Evolutionary conservation across 2,113 vertebrate species (phyloP).

Genomic region (Rhinogobius similis): DNA sequence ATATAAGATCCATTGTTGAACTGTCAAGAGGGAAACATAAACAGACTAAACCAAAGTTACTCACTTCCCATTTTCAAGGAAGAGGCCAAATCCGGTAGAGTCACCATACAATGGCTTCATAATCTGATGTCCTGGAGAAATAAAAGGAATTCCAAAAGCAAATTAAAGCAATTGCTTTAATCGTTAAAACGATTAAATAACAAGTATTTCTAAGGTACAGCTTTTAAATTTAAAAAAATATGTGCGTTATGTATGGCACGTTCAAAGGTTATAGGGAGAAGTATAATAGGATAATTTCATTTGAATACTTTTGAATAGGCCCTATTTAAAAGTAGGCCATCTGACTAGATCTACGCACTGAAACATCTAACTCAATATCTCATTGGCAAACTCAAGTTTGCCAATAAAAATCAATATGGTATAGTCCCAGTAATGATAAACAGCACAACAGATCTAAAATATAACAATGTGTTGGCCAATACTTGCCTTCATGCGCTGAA

Average conservation of each 20-base stretch:
- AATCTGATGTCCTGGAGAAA: not conserved
- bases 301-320: too few relatives aligned
- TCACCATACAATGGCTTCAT: not conserved
- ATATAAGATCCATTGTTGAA: conserved; percentile 1
- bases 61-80: conserved; percentile 9
- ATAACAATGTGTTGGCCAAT: not conserved
- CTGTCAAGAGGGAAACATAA: conserved; percentile 3
- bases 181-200: too few relatives aligned
- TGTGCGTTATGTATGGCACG: too few relatives aligned
- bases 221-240: too few relatives aligned
- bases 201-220: too few relatives aligned
- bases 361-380: too few relatives aligned
- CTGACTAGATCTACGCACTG: too few relatives aligned
- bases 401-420: not conserved
- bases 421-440: not conserved
- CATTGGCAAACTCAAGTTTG: too few relatives aligned
- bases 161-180: too few relatives aligned
- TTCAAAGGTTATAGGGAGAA: too few relatives aligned
- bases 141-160: not conserved
- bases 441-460: not conserved
- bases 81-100: not conserved
- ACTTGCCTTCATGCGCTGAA: not conserved
- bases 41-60: not conserved
- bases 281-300: too few relatives aligned
- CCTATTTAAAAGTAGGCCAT: not conserved